Conservation (phyloP, 2,888 invertebrate genomes). For the Cabera pusaria region DNA sequence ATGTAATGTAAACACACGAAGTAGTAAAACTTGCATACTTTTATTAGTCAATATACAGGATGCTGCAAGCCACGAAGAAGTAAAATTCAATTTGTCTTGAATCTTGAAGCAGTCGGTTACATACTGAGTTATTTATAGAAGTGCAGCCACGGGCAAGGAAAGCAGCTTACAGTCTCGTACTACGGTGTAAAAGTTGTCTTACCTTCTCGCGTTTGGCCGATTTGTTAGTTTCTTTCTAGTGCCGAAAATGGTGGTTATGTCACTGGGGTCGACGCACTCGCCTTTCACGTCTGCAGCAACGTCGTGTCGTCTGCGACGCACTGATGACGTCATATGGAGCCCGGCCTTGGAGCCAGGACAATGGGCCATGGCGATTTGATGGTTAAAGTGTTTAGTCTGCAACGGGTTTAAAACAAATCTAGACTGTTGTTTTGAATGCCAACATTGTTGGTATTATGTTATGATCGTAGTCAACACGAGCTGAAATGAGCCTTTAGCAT, state of each 20-base stretch:
- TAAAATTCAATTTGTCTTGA: too few species aligned
- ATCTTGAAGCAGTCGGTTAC: too few species aligned
- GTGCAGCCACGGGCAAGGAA: constrained; percentile 8
- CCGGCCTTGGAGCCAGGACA: constrained; percentile 14
- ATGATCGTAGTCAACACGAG: too few species aligned
- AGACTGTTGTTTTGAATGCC: too few species aligned
- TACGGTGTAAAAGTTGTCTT: not conserved
- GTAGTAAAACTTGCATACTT: too few species aligned
- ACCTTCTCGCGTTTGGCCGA: constrained; percentile 1
- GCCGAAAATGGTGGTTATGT: constrained; percentile 55
- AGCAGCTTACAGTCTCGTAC: not conserved
- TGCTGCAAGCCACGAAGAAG: too few species aligned
- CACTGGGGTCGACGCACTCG: constrained; percentile 53
- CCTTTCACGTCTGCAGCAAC: constrained; percentile 44
- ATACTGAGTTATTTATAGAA: constrained; percentile 1
- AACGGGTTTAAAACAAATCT: too few species aligned
- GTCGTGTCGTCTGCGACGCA: constrained; percentile 8
- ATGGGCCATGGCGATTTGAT: constrained; percentile 7
- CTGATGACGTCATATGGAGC: constrained; percentile 19
- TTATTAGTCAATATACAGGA: too few species aligned
- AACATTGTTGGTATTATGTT: too few species aligned
- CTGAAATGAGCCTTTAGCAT: too few species aligned
- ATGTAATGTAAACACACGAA: too few species aligned
- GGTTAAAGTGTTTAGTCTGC: too few species aligned
- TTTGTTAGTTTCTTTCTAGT: constrained; percentile 16